phyloP scores from a whole-genome alignment of 2,888 invertebrate genomes.

The Leucoptera coffeella region DNA sequence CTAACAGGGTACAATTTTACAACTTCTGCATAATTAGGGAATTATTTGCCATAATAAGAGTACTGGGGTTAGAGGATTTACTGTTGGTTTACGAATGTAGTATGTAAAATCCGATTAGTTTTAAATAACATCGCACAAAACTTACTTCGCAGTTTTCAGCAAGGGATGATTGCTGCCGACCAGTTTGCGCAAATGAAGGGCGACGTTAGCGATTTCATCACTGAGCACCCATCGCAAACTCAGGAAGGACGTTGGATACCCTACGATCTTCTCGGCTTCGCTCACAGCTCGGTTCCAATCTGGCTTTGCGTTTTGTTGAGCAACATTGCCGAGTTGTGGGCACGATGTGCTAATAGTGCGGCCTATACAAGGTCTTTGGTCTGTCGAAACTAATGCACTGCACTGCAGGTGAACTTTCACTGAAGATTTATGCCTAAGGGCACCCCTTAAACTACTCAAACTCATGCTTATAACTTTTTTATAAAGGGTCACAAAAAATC shows the following conservation, averaged over 20 bases:
- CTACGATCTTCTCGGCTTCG: conserved; percentile 93
- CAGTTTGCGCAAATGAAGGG: conserved; percentile 81
- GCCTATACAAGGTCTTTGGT: conserved; percentile 26
- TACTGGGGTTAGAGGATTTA: no score
- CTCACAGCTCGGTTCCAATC: conserved; percentile 91
- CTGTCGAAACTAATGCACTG: conserved; percentile 28
- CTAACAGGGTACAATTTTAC: no score
- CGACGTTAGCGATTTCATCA: conserved; percentile 93
- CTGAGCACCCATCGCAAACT: conserved; percentile 89
- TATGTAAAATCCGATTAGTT: no score
- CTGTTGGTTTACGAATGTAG: no score
- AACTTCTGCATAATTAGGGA: no score
- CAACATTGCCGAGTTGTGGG: conserved; percentile 23
- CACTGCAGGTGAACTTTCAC: conserved; percentile 31
- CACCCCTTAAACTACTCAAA: conserved; percentile 29
- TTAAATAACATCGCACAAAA: no score
- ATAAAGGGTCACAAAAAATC: no score
- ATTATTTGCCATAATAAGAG: no score
- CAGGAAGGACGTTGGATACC: conserved; percentile 91
- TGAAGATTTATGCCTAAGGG: conserved; percentile 20
- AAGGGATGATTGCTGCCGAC: conserved; percentile 93
- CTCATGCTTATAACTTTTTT: conserved; percentile 26
- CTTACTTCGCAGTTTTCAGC: conserved; percentile 89
- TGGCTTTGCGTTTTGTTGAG: conserved; percentile 59
- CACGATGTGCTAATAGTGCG: conserved; percentile 26